These are phyloP conservation scores for Probaryconus sp. DNA, from an alignment of 1,140 invertebrate genomes.

Conservation along the genomic window DNA sequence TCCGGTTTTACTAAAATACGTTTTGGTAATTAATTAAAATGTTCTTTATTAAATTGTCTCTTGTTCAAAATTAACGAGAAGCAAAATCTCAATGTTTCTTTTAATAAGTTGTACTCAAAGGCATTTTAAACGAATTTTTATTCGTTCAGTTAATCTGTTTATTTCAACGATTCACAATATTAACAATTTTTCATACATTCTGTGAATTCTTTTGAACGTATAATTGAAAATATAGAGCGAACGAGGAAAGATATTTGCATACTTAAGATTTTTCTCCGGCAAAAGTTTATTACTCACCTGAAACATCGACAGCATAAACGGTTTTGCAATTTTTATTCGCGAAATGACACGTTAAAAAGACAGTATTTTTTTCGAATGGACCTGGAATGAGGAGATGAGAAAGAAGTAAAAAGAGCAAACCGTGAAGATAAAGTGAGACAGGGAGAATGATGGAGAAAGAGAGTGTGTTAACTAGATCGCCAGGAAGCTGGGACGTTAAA, in stretches of 20 bases:
- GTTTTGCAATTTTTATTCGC: slow-evolving; percentile 6
- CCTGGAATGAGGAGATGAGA: slow-evolving; percentile 1
- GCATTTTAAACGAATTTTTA: too few species aligned
- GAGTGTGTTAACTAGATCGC: slow-evolving; percentile 70
- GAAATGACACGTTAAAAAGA: slow-evolving; percentile 19
- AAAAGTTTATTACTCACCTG: too few species aligned
- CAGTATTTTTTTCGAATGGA: slow-evolving; percentile 9
- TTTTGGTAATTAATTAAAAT: slow-evolving; percentile 51
- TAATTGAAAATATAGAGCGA: too few species aligned
- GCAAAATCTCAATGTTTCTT: too few species aligned
- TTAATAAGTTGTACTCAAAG: too few species aligned
- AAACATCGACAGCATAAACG: neutral
- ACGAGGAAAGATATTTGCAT: neutral
- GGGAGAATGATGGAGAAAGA: too few species aligned
- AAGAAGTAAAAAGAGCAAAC: slow-evolving; percentile 18
- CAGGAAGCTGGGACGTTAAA: slow-evolving; percentile 70
- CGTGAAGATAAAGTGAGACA: slow-evolving; percentile 39
- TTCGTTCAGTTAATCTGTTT: too few species aligned
- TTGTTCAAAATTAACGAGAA: slow-evolving; percentile 42
- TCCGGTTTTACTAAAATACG: slow-evolving; percentile 55
- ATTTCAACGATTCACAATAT: too few species aligned
- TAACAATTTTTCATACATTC: too few species aligned
- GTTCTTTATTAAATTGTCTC: slow-evolving; percentile 40
- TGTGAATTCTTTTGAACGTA: too few species aligned
- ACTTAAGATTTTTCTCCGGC: too few species aligned